Base-by-base conservation (phyloP, 2,113 vertebrate species). In the Myiagra hebetior region DNA sequence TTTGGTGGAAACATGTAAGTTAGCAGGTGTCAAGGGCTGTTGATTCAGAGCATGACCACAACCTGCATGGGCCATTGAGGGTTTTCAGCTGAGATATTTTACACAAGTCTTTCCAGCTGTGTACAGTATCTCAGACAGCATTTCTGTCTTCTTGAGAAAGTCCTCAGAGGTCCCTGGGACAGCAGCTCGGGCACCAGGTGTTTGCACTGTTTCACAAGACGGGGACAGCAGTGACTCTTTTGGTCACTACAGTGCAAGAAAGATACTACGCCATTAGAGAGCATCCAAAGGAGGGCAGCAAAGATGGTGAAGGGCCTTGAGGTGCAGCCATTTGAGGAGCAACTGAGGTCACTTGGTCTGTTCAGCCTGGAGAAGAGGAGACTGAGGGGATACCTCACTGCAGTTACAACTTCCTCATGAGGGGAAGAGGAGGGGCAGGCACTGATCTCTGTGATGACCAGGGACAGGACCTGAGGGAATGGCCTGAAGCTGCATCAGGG, bases 321-420 rank as follows among this genome's bases (percentile, higher is more conserved):
- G 42, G 24, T 0, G 41, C 17, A 44, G 17, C 13, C 0, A 0
- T 13, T 0, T 21, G 33, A 64, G 28, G 18, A 65, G 16, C 3
- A 13, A 31, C 27, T 12, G 37, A 27, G 37, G 17, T 2, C 33
- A 18, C 44, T 59, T 7, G 6, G 11, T 67, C 26, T 59, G 50
- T 12, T 37, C 72, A 68, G 31, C 37, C 52, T 10, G 5, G 31
- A 49, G 49, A 26, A 77, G 47, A 60, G 26, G 33, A 63, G 49
- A 3, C 41, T 15, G 41, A 65, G 20, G 16, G 8, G 7, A 50
- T 1, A 11, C 3, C 35, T n/a, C 50, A 57, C 0, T 35, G 16
- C 52, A 42, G 13, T 9, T 30, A 31, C 44, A 50, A 0, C 52
- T 42, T 21, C 16, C 35, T 57, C 0, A 0, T 35, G 52, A 67